phyloP scores from a whole-genome alignment of 2,888 invertebrate genomes.

The Lissonota sp. region DNA sequence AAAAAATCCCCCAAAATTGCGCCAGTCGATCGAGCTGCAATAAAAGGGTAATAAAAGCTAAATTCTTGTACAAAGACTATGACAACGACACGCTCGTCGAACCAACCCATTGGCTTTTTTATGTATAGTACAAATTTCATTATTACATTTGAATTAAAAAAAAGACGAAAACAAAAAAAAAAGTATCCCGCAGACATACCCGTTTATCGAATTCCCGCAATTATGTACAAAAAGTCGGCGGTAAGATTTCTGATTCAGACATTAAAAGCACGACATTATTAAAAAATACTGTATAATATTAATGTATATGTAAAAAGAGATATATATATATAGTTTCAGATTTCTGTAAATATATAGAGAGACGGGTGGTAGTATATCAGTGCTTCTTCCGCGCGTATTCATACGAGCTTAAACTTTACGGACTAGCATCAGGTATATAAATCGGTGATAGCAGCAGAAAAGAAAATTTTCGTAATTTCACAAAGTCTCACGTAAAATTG shows the following conservation, averaged over 20 bases:
- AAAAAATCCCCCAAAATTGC: conserved; percentile 19
- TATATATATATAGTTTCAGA: conserved; percentile 36
- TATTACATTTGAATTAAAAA: conserved; percentile 53
- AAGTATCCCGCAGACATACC: conserved; percentile 50
- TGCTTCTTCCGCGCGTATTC: conserved; percentile 56
- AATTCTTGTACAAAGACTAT: conserved; percentile 19
- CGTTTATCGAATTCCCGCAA: conserved; percentile 41
- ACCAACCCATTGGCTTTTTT: conserved; percentile 46
- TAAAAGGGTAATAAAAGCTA: conserved; percentile 62
- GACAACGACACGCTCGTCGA: conserved; percentile 12
- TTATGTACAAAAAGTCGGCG: conserved; percentile 59
- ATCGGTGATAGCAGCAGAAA: conserved; percentile 43
- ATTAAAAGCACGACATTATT: conserved; percentile 60
- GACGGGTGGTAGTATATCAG: conserved; percentile 28
- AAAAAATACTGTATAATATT: conserved; percentile 61
- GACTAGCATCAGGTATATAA: conserved; percentile 77
- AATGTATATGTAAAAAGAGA: conserved; percentile 38
- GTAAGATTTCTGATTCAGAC: conserved; percentile 49
- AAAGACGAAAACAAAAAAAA: conserved; percentile 48
- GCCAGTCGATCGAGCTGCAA: conserved; percentile 50
- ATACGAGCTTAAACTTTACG: conserved; percentile 69
- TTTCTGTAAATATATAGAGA: conserved; percentile 47
- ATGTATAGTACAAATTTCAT: conserved; percentile 54
- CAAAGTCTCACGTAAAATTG: conserved; percentile 64
- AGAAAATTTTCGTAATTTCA: conserved; percentile 51